phyloP scores from a whole-genome alignment of 1,140 invertebrate genomes.

The Nilaparvata lugens region DNA sequence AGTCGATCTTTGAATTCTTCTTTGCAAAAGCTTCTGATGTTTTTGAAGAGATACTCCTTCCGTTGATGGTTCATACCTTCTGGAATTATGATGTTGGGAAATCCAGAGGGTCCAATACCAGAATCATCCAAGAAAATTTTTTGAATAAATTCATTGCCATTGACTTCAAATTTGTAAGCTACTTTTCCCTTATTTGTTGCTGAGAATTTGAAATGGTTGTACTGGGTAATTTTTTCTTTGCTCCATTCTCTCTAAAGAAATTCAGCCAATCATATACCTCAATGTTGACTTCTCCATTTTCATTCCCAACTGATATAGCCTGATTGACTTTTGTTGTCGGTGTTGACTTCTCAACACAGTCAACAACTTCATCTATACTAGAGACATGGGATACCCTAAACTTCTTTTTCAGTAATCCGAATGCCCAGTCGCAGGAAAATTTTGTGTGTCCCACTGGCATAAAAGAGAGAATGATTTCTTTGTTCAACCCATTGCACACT shows the following conservation, averaged over 20 bases:
- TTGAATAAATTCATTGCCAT: not conserved
- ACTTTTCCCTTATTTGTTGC: constrained; percentile 3
- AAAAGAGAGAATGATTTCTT: constrained; percentile 8
- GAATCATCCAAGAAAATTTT: not conserved
- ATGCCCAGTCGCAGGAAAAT: constrained; percentile 14
- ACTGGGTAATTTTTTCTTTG: constrained; percentile 11
- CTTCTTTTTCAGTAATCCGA: constrained; percentile 12
- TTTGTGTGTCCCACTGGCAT: constrained; percentile 16
- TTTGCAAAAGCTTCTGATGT: constrained; percentile 11
- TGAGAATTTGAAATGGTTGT: constrained; percentile 12
- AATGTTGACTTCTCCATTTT: constrained; percentile 10
- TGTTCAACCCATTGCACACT: not conserved
- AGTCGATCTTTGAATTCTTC: constrained; percentile 5
- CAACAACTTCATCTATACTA: constrained; percentile 11
- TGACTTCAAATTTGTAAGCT: not conserved
- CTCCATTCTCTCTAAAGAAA: constrained; percentile 4
- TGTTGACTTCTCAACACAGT: constrained; percentile 8
- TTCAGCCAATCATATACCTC: constrained; percentile 8
- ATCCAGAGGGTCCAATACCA: constrained; percentile 1
- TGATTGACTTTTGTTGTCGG: constrained; percentile 9
- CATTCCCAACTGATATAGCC: constrained; percentile 5
- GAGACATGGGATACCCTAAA: constrained; percentile 6
- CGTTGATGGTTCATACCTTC: not conserved
- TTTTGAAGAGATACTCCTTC: constrained; percentile 12
- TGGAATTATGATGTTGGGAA: not conserved